These are phyloP conservation scores for Molorchus minor DNA, from an alignment of 2,888 invertebrate genomes.

Conservation along the genomic window DNA sequence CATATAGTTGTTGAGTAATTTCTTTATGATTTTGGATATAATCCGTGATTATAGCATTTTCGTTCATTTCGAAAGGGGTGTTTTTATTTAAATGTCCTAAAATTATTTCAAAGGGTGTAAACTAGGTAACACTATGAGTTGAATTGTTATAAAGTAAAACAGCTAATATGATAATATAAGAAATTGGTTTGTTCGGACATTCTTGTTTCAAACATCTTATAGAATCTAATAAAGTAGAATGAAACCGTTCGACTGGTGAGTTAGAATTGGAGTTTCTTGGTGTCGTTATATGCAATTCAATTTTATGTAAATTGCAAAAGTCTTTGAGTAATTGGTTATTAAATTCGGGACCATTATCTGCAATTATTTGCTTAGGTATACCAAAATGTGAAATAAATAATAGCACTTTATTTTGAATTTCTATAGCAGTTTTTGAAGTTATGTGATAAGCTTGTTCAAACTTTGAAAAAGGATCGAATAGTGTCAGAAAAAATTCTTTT, in stretches of 20 bases:
- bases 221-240: constrained; percentile 9
- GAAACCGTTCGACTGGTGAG: constrained; percentile 13
- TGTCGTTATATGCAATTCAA: constrained; percentile 16
- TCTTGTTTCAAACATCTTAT: constrained; percentile 9
- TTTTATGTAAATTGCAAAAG: constrained; percentile 8
- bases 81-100: constrained; percentile 9
- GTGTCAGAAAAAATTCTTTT: constrained; percentile 4
- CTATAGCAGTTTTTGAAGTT: neutral
- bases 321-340: constrained; percentile 14
- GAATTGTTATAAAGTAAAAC: constrained; percentile 6
- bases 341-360: constrained; percentile 19
- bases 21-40: neutral
- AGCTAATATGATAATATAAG: constrained; percentile 1
- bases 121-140: constrained; percentile 3
- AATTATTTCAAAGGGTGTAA: constrained; percentile 8
- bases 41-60: neutral
- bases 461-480: constrained; percentile 10
- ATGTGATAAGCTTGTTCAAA: constrained; percentile 6
- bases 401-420: neutral
- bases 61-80: constrained; percentile 5
- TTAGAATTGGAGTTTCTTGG: constrained; percentile 15
- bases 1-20: neutral
- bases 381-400: constrained; percentile 6
- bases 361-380: constrained; percentile 7
- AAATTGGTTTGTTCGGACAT: constrained; percentile 1